These are phyloP conservation scores for Helicolenus hilgendorfi DNA, from an alignment of 2,797 vertebrate genomes.

Conservation along the genomic window DNA sequence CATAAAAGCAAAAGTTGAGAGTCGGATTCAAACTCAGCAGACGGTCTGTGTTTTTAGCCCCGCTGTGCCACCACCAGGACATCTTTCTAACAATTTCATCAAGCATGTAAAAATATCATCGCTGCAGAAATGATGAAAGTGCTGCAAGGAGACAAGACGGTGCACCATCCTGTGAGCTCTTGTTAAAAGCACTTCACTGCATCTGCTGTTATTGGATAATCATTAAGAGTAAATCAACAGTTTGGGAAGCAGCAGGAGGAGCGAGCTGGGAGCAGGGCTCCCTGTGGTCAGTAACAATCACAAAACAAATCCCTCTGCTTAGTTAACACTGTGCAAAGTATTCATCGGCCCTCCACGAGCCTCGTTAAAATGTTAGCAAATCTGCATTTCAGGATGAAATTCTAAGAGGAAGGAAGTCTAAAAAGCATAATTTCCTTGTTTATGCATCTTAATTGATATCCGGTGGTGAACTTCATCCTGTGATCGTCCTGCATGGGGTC, in stretches of 20 bases:
- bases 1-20: neutral
- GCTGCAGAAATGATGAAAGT: neutral
- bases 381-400: conserved; percentile 9
- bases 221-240: conserved; percentile 10
- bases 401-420: neutral
- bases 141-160: neutral
- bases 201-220: neutral
- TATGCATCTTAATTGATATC: neutral
- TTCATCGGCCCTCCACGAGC: neutral
- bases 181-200: neutral
- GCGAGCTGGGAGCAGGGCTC: neutral
- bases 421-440: neutral
- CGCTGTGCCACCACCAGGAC: neutral
- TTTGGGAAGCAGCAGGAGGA: conserved; percentile 39
- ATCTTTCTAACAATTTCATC: neutral
- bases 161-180: conserved; percentile 3
- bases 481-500: neutral
- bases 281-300: conserved; percentile 5
- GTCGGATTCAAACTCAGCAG: neutral
- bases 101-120: neutral
- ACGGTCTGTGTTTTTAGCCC: neutral
- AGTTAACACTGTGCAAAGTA: neutral
- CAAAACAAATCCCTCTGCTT: conserved; percentile 18
- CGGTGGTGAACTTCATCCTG: neutral
- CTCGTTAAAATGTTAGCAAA: conserved; percentile 14